Conservation (phyloP, 2,888 invertebrate genomes). For the Cremastinae sp. region DNA sequence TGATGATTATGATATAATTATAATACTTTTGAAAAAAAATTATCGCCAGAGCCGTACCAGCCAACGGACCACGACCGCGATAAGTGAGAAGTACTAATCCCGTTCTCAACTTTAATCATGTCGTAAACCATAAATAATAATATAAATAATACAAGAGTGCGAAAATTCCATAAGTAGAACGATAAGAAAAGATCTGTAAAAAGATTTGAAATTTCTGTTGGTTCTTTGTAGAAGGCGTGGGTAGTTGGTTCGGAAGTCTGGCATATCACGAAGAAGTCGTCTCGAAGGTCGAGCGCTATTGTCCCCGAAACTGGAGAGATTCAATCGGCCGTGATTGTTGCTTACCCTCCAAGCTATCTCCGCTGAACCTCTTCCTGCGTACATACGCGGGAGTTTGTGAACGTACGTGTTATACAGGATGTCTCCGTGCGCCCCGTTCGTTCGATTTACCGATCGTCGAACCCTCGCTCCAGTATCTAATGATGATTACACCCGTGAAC, state of each 20-base stretch:
- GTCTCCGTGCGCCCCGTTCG: conserved; percentile 45
- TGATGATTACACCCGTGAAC: conserved; percentile 72
- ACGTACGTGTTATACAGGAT: conserved; percentile 41
- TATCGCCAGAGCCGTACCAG: too few relatives aligned
- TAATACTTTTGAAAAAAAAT: too few relatives aligned
- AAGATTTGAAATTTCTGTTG: conserved; percentile 23
- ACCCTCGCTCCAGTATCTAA: conserved; percentile 67
- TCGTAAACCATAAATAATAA: too few relatives aligned
- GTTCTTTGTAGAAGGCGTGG: conserved; percentile 13
- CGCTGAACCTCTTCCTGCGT: conserved; percentile 60
- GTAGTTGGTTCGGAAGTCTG: conserved; percentile 22
- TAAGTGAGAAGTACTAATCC: too few relatives aligned
- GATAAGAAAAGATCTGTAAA: too few relatives aligned
- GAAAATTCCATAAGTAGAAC: too few relatives aligned
- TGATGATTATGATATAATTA: too few relatives aligned
- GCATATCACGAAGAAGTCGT: conserved; percentile 66
- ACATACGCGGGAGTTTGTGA: conserved; percentile 35
- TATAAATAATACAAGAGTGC: too few relatives aligned
- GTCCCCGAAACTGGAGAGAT: conserved; percentile 65
- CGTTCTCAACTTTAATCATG: too few relatives aligned
- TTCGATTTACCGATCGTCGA: conserved; percentile 56
- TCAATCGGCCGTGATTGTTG: conserved; percentile 76
- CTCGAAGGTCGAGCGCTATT: conserved; percentile 63
- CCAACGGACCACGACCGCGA: too few relatives aligned
- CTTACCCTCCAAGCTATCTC: conserved; percentile 64